Base-by-base conservation (phyloP, 1,140 invertebrate species). In the Glomeris maerens region DNA sequence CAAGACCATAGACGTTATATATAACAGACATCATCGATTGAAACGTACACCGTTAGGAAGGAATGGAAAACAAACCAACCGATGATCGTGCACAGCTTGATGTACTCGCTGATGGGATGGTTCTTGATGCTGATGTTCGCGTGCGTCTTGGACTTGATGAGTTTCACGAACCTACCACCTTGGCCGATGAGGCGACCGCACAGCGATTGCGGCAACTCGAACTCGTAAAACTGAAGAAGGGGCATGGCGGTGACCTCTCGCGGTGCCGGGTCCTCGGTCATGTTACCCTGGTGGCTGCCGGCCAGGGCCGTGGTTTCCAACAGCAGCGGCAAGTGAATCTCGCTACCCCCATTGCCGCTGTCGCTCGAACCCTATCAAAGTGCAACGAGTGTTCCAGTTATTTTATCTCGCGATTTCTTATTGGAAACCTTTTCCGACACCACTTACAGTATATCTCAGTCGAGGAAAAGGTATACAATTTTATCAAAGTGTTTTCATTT, bases 181-280 rank as follows among this genome's bases (percentile, higher is more conserved):
- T 77, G 78, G 26, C 92, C 91, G 62, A 95, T 94, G 48, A 97
- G 70, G 28, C 80, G 75, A 14, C 91, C 91, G 52, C 91, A 87
- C 40, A 90, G 63, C 38, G 72, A 66, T 57, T 79, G 77, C 7
- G 86, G 83, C 57, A 94, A 78, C 55, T 79, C 72, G 69, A 94
- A 93, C 61, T 92, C 78, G 57, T 81, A 83, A 26, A 69, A 61
- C 21, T 21, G 23, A 25, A 41, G 29, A 26, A 26, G 22, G 20
- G 39, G 47, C 20, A 23, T 54, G 51, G 25, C 54, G 52, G 21
- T 49, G 45, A 25, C 44, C 47, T 36, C 42, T 52, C 44, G 29
- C 39, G 44, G 50, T 21, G 28, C 49, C 22, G 42, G 39, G 45
- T 55, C 57, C 57, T 58, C 21, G 52, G 45, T 45, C 56, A 50